Evolutionary conservation across 2,113 vertebrate genomes (phyloP).

Genomic region (human (Homo sapiens)): DNA sequence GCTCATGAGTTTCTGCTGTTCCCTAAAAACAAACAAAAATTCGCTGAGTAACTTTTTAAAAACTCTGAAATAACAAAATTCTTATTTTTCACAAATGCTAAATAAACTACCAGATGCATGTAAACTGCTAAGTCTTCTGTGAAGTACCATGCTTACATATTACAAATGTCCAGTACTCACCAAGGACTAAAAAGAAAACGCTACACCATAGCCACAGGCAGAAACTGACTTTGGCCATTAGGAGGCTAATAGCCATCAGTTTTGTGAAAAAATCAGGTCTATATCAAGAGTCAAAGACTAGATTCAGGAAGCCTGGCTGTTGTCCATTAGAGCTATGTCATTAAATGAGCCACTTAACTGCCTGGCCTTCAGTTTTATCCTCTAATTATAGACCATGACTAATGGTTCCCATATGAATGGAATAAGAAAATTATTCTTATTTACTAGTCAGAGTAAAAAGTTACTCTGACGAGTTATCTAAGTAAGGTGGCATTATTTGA

Average conservation of each 20-base stretch:
- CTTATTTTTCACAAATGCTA: neutral
- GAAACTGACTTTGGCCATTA: neutral
- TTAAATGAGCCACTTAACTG: neutral
- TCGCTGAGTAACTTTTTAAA: neutral
- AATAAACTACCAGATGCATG: neutral
- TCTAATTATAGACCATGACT: neutral
- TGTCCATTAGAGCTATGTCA: neutral
- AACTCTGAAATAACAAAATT: neutral
- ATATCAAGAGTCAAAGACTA: neutral
- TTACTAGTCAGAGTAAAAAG: no score
- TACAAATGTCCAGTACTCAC: neutral
- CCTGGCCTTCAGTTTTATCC: neutral
- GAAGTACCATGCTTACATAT: neutral
- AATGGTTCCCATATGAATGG: neutral
- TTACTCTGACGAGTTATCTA: neutral
- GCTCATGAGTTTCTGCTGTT: conserved; percentile 88
- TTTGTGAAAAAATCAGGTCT: neutral
- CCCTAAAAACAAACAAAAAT: conserved; percentile 83
- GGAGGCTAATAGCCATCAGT: neutral
- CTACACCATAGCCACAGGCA: neutral
- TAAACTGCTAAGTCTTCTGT: neutral
- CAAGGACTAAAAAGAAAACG: neutral
- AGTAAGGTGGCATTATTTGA: neutral
- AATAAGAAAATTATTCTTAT: neutral
- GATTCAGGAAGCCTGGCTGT: neutral